Base-by-base conservation (phyloP, 2,113 vertebrate species). In the Gallinago undulata region DNA sequence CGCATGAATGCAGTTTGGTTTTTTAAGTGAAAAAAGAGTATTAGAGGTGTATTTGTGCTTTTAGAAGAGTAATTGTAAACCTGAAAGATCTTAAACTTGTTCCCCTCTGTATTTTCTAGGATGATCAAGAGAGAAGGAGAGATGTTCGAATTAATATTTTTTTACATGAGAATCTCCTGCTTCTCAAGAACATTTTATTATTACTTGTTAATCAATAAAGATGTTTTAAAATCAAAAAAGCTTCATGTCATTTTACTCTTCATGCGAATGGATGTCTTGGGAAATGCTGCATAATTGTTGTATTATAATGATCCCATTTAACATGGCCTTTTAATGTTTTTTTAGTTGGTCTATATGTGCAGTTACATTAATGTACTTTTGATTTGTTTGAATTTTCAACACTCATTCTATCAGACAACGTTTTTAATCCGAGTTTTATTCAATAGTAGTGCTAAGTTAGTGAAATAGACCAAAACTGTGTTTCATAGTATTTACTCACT, bases 41-140 rank as follows among this genome's bases (percentile, higher is more conserved):
- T 3, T 47, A 81, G 30, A 55, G 10, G 3, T 55, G 5, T 74
- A 30, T 70, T 85, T 72, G 4, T 82, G 17, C 24, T 89, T 90
- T 84, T 57, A 56, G 59, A 60, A 67, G 39, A 48, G 4, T 35
- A 22, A 8, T 16, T 64, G 45, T 84, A 70, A 83, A 63, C 51
- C n/a, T 77, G 31, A n/a, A 83, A 45, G 37, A 55, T 75, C 59
- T 80, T 88, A 95, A 73, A 94, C 33, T 75, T 84, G 8, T 88
- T 92, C 33, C 33, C 11, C 9, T 87, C 53, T 86, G 94, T 95
- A 31, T 93, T 86, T 96, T 92, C 56, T 92, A 92, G 88, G 92
- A 41, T 35, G n/a, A 62, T 85, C 35, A 59, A 74, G 64, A 74
- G 63, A 82, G 63, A 17, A 94, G 72, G 55, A 78, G 47, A 70